Base-by-base conservation (phyloP, 92 coral and sea anemone species). In the Phenganax stokvisi region DNA sequence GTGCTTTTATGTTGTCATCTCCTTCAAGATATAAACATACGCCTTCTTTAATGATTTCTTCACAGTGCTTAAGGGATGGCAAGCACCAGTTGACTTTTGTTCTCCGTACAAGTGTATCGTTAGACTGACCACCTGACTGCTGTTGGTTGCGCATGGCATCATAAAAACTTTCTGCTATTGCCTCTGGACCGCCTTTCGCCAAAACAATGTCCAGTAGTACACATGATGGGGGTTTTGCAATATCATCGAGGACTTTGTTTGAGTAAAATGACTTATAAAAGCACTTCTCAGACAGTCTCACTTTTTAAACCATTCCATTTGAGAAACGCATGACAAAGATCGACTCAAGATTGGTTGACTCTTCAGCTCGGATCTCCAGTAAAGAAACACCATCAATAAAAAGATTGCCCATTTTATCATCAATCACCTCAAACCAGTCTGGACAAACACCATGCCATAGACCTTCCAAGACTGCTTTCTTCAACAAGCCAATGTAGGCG, bases 221-320 rank as follows among this genome's bases (percentile, higher is more conserved):
- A 20, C 82, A 83, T 58, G 86, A 83, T 60, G 53, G 86, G 47
- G 86, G 82, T 75, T 66, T 20, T 16, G 73, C 64, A 78, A 85
- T 78, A 52, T 69, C 25, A 79, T 79, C 78, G 25, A 85, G 57
- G 62, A 56, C 80, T 71, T 78, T 62, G 63, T 56, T n/a, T 6
- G 79, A 69, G 78, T 85, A 79, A 59, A 69, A 78, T 10, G 87
- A 84, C 72, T 70, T 77, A 77, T 56, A 84, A n/a, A 84, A 80
- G 25, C 75, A 74, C 76, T 83, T 81, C 71, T 83, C 73, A 56
- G 74, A 72, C 44, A 61, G 55, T 31, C 80, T 68, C 55, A 72
- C 80, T 62, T 56, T 25, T 31, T 10, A 55, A 11, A 71, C 80
- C 70, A 56, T 82, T 29, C 80, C 85, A 82, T 56, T 31, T 9